phyloP scores from a whole-genome alignment of 2,888 invertebrate genomes.

The Chrysolina oricalcia region DNA sequence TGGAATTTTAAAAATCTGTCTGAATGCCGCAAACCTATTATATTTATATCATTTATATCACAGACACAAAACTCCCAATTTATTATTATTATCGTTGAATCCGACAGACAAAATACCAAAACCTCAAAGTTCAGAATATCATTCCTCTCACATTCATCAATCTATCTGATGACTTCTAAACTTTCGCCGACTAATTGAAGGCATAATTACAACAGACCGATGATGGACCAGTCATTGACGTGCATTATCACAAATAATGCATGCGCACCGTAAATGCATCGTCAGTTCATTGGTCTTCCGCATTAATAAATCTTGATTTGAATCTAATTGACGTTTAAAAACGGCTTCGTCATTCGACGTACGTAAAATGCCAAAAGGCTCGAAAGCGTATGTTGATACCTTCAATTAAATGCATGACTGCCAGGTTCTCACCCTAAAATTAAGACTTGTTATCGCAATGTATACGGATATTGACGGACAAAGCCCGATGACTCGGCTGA shows the following conservation, averaged over 20 bases:
- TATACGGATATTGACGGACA: not conserved
- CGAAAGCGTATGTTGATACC: slow-evolving; percentile 16
- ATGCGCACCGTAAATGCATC: not conserved
- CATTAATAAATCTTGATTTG: slow-evolving; percentile 56
- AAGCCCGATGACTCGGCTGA: not conserved
- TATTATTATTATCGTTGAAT: not conserved
- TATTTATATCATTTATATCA: too few relatives aligned
- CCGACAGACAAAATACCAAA: not conserved
- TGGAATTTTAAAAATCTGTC: too few relatives aligned
- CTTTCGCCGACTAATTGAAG: slow-evolving; percentile 7
- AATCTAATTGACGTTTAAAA: slow-evolving; percentile 49
- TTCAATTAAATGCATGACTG: slow-evolving; percentile 32
- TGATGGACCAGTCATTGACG: not conserved
- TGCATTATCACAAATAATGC: slow-evolving; percentile 2
- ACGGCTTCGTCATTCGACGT: slow-evolving; percentile 39
- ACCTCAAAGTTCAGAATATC: not conserved
- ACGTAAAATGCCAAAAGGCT: slow-evolving; percentile 33
- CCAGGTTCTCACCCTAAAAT: slow-evolving; percentile 19
- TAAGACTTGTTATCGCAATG: not conserved
- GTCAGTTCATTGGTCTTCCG: slow-evolving; percentile 33
- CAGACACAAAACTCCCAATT: too few relatives aligned
- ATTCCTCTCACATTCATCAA: slow-evolving; percentile 15
- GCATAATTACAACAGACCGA: not conserved
- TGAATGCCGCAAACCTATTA: too few relatives aligned
- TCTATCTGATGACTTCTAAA: not conserved